Evolutionary conservation across 2,113 vertebrate genomes (phyloP), one percentile per base, ranked within the genome.

Genomic region (Emydura subglobosa): DNA sequence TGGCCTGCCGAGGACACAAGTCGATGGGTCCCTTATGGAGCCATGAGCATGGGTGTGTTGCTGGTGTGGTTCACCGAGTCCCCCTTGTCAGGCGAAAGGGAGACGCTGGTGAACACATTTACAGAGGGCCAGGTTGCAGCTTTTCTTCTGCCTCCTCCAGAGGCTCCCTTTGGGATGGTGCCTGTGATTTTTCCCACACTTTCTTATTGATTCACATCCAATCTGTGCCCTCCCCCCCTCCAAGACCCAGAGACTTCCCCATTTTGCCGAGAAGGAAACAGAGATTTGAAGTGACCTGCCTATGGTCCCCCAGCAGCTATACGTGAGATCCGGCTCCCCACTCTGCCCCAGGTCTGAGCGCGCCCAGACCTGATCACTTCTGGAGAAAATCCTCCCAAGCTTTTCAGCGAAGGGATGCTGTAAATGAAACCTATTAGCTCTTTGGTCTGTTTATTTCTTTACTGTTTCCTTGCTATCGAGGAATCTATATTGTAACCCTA

Each of bases 401-500:
- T 82, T 93, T 83, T 83, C 34, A 94, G 91, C 82, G 87, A 86
- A 94, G 89, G 88, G 89, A 79, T 79, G 42, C 7, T 76, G n/a
- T n/a, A 95, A 97, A 97, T 80, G 86, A 97, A 92, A 65, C 83
- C 39, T 49, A 94, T 65, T 93, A 74, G 86, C 84, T 57, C 90
- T 97, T 95, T 82, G 87, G 96, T 92, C 89, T 89, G 92, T 83
- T 91, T 93, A 90, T 96, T 97, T 94, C 93, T 95, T 96, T 89
- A 81, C 96, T 93, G 96, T 91, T 96, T 95, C 92, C 97, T 97
- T 82, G 22, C 97, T 97, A 96, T 96, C 87, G 51, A 92, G 91
- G 96, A 98, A 98, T 97, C 97, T 98, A 53, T 98, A 96, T 98
- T 98, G 98, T 97, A 98, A 98, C 97, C 97, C 94, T 98, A 98